Evolutionary conservation across 1,140 invertebrate genomes (phyloP).

Genomic region (Druon quercuslanigerum): DNA sequence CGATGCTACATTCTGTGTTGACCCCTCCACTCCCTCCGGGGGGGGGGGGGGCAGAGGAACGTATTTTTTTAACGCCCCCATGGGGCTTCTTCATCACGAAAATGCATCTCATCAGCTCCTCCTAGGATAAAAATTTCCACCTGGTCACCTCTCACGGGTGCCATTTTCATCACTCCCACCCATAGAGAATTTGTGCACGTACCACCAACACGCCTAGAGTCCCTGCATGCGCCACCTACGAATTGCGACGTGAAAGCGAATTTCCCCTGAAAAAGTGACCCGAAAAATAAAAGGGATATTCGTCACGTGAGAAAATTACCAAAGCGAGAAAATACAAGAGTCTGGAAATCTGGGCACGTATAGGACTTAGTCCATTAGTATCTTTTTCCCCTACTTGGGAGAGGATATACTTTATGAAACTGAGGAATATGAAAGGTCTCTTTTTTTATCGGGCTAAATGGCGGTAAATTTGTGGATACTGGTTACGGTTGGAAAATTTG

Average conservation of each 20-base stretch:
- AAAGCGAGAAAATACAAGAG: neutral
- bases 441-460: constrained; percentile 1
- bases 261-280: constrained; percentile 41
- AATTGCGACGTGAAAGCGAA: constrained; percentile 52
- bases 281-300: constrained; percentile 38
- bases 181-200: constrained; percentile 44
- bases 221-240: constrained; percentile 55
- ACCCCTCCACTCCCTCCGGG: too few relatives aligned
- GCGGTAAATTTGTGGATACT: neutral
- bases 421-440: neutral
- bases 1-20: too few relatives aligned
- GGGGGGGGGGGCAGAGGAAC: too few relatives aligned
- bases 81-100: constrained; percentile 39
- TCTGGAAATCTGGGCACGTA: constrained; percentile 5
- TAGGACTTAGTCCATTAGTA: constrained; percentile 11
- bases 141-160: constrained; percentile 60
- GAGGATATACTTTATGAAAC: constrained; percentile 4
- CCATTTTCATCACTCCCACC: constrained; percentile 49
- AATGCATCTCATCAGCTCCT: constrained; percentile 64
- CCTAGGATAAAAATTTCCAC: constrained; percentile 55
- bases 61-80: neutral
- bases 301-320: constrained; percentile 41
- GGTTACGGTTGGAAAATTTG: neutral
- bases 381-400: constrained; percentile 12
- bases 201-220: constrained; percentile 36